These are phyloP conservation scores for Apotomis turbidana DNA, from an alignment of 2,888 invertebrate genomes.

Conservation along the genomic window DNA sequence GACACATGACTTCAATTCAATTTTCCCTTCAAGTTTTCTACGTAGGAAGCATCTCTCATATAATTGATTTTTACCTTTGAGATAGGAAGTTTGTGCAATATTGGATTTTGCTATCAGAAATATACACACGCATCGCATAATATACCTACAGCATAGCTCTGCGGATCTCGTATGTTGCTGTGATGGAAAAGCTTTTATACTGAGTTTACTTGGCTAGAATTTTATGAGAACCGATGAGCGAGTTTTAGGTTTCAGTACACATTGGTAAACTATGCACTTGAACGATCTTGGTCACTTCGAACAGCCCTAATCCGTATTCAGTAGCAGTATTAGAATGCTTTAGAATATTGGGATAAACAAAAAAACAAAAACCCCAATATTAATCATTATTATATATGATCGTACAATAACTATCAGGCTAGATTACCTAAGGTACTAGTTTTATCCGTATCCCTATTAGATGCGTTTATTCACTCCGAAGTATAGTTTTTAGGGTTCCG, in stretches of 20 bases:
- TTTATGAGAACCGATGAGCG: not conserved
- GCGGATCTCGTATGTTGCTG: too few relatives aligned
- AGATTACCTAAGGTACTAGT: too few relatives aligned
- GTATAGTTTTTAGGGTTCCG: too few relatives aligned
- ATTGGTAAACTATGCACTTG: not conserved
- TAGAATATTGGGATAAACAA: too few relatives aligned
- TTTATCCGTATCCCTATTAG: too few relatives aligned
- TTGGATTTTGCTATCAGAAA: not conserved
- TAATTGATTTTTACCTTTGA: conserved; percentile 13
- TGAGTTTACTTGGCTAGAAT: not conserved
- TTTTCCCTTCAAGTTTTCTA: conserved; percentile 23
- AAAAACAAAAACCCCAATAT: too few relatives aligned
- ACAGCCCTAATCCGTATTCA: too few relatives aligned
- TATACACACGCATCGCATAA: not conserved
- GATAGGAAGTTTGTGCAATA: not conserved
- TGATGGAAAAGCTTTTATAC: conserved; percentile 4
- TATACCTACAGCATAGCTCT: not conserved
- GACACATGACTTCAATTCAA: conserved; percentile 29
- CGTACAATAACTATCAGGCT: too few relatives aligned
- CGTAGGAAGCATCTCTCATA: conserved; percentile 18
- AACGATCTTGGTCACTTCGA: not conserved
- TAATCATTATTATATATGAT: too few relatives aligned
- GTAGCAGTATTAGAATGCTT: too few relatives aligned
- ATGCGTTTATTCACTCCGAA: too few relatives aligned
- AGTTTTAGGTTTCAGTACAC: not conserved